phyloP scores from a whole-genome alignment of 2,888 invertebrate species.

The Agrypnus murinus region DNA sequence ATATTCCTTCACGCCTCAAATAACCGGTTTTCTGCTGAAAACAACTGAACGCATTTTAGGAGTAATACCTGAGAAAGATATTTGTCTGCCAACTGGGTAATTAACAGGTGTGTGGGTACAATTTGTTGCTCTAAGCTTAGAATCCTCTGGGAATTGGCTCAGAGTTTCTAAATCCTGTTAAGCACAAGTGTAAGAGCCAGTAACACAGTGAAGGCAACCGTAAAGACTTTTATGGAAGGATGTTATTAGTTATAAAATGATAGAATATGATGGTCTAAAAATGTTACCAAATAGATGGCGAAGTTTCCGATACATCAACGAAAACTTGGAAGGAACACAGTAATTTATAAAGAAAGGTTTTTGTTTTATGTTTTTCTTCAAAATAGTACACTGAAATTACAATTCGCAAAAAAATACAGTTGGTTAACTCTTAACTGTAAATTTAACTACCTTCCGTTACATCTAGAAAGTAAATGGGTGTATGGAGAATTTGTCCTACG shows the following conservation, averaged over 20 bases:
- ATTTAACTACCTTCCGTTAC: no score
- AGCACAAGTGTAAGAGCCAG: slow-evolving; percentile 15
- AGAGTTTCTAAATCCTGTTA: slow-evolving; percentile 22
- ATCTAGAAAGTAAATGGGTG: no score
- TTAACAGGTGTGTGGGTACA: slow-evolving; percentile 26
- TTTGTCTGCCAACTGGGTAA: slow-evolving; percentile 31
- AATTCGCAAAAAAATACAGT: no score
- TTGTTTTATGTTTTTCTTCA: no score
- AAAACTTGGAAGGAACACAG: no score
- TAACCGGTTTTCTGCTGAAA: background rate
- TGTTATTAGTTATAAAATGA: slow-evolving; percentile 2
- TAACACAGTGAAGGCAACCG: background rate
- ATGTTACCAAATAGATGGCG: background rate
- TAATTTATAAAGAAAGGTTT: no score
- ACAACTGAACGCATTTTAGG: slow-evolving; percentile 1
- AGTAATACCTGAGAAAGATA: slow-evolving; percentile 19
- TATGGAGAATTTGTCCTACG: no score
- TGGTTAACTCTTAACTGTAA: no score
- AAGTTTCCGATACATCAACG: no score
- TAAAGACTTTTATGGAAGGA: slow-evolving; percentile 1
- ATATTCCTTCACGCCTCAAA: slow-evolving; percentile 14
- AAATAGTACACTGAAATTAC: no score
- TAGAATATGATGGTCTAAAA: background rate
- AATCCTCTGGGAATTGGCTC: slow-evolving; percentile 1
- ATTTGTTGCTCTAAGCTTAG: slow-evolving; percentile 17